Evolutionary conservation across 2,797 vertebrate genomes (phyloP), one percentile per base, ranked within the genome.

Genomic region (Hyperoplus immaculatus): DNA sequence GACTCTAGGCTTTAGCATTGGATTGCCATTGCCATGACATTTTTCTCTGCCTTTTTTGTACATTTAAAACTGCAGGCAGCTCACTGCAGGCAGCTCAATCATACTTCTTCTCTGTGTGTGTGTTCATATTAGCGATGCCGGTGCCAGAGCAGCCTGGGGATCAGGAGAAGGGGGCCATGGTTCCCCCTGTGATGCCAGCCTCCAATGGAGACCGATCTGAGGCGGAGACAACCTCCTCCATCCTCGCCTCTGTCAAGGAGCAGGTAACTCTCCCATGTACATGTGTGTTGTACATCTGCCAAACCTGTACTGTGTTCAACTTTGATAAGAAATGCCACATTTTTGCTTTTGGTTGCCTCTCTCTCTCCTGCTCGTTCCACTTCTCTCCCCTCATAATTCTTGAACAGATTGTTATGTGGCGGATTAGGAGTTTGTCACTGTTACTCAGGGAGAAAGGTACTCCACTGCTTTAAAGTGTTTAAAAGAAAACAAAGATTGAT

Each of bases 201-300:
- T 97, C 98, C 87, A 99, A 98, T 7, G 97, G 97, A 0, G 97
- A 99, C 79, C 96, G 97, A 87, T 96, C 97, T 1, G 98, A 99
- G 91, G 95, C 97, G 0, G 98, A 98, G 94, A 98, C 97, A 53
- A 97, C 98, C 65, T 99, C 98, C 13, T 97, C 98, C 86, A 99
- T 99, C 89, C 95, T 99, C 0, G 98, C 98, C 29, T 99, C 98
- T 0, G 98, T 99, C 83, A 99, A 99, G 94, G 98, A 99, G 91
- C 98, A 99, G 97, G 98, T 99, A 73, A 45, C 18, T 57, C 53
- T 41, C 2, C 6, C 10, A 12, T 47, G 43, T 46, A 2, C 10
- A 29, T 55, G 36, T 54, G 56, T 68, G 49, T 59, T 63, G 21
- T 74, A 43, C 15, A 47, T 58, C 38, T 55, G 16, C 63, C 53